A percentile compares a stretch with the other conserved stretches of the same genome.
phyloP scores from a whole-genome alignment of 1,140 invertebrate species.

The Drosophila sechellia region DNA sequence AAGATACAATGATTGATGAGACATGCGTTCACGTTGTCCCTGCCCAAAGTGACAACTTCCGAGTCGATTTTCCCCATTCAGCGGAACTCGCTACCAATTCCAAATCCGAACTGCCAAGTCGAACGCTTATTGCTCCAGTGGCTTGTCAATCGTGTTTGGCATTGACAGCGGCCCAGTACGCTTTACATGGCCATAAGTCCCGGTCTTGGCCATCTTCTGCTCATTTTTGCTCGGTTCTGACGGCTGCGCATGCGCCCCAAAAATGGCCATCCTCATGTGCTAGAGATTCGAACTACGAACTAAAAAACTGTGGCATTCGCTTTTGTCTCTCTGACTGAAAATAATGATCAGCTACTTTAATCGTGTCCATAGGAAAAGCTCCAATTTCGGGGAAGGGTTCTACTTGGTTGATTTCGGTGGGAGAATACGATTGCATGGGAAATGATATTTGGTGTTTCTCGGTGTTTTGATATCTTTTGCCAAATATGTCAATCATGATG shows the following conservation, averaged over 20 bases:
- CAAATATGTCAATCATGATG: not conserved
- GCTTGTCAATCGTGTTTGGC: constrained; percentile 57
- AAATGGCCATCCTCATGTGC: constrained; percentile 41
- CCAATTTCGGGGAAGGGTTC: constrained; percentile 8
- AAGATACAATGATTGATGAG: constrained; percentile 49
- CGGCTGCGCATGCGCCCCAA: constrained; percentile 45
- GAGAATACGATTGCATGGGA: constrained; percentile 1
- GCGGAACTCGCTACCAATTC: constrained; percentile 45
- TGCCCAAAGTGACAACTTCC: constrained; percentile 53
- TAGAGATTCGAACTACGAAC: constrained; percentile 9
- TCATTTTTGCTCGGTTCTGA: constrained; percentile 25
- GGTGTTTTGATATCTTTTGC: not conserved
- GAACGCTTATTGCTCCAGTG: constrained; percentile 30
- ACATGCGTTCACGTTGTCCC: constrained; percentile 38
- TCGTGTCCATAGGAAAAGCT: constrained; percentile 1
- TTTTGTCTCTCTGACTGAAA: constrained; percentile 28
- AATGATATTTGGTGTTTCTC: not conserved
- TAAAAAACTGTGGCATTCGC: constrained; percentile 34
- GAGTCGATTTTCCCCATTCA: constrained; percentile 41
- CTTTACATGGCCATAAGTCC: constrained; percentile 60
- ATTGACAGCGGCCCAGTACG: constrained; percentile 40
- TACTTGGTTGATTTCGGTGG: constrained; percentile 11
- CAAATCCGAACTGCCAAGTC: constrained; percentile 6
- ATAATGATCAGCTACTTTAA: constrained; percentile 26
- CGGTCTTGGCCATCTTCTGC: constrained; percentile 51